Conservation (phyloP, 2,888 invertebrate species). For the Amphipyra tragopoginis region DNA sequence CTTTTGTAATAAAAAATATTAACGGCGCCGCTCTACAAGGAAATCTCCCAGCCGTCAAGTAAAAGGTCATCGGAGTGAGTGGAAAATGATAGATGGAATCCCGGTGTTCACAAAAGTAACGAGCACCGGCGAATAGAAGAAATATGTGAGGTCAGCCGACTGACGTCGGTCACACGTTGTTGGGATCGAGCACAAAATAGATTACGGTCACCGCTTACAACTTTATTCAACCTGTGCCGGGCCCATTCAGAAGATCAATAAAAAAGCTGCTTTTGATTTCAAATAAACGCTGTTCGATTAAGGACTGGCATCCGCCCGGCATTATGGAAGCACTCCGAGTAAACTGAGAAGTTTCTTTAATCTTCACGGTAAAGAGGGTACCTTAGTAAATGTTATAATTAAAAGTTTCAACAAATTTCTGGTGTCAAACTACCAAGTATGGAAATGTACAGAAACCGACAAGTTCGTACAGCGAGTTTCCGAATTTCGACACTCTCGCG, state of each 20-base stretch:
- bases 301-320: constrained; percentile 49
- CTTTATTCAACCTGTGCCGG: constrained; percentile 76
- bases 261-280: constrained; percentile 75
- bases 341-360: constrained; percentile 66
- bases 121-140: constrained; percentile 74
- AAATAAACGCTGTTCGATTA: constrained; percentile 65
- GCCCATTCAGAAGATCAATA: constrained; percentile 73
- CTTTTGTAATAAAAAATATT: constrained; percentile 57
- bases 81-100: constrained; percentile 83
- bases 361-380: constrained; percentile 52
- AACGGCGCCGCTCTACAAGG: constrained; percentile 63
- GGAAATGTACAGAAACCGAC: constrained; percentile 55
- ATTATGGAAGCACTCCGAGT: constrained; percentile 59
- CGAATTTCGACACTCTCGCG: constrained; percentile 49
- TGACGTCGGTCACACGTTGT: constrained; percentile 78
- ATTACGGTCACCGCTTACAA: constrained; percentile 81
- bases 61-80: constrained; percentile 74
- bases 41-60: constrained; percentile 70
- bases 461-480: constrained; percentile 61
- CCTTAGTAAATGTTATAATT: constrained; percentile 68
- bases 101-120: constrained; percentile 79
- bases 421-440: constrained; percentile 66
- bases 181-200: constrained; percentile 75
- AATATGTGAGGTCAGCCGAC: constrained; percentile 81
- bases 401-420: constrained; percentile 68